Percentiles rank a stretch among this genome's conserved stretches.
phyloP scores from a whole-genome alignment of 2,888 invertebrate species.

The Drosophila mercatorum region DNA sequence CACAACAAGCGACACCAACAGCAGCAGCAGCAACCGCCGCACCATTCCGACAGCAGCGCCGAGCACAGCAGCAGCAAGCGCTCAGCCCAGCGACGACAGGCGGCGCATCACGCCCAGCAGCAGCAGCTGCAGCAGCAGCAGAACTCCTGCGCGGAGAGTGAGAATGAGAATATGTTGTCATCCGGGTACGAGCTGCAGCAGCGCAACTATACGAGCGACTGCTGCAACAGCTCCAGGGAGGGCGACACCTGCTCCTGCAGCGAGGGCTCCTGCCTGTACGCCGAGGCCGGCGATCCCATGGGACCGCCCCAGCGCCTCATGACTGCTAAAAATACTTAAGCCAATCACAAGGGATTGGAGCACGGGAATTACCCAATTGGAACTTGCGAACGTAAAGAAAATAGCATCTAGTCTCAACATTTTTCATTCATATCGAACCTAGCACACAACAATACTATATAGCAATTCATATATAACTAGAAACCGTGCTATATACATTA shows the following conservation, averaged over 20 bases:
- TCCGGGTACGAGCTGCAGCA: slow-evolving; percentile 47
- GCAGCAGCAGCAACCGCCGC: slow-evolving; percentile 53
- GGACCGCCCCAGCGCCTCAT: slow-evolving; percentile 45
- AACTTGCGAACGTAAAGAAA: slow-evolving; percentile 44
- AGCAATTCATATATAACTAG: slow-evolving; percentile 31
- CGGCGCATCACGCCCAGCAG: slow-evolving; percentile 54
- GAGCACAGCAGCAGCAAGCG: slow-evolving; percentile 77
- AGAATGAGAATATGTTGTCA: slow-evolving; percentile 78
- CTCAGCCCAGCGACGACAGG: slow-evolving; percentile 45
- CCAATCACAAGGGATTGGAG: slow-evolving; percentile 5
- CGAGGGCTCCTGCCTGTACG: slow-evolving; percentile 88
- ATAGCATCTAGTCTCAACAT: slow-evolving; percentile 72
- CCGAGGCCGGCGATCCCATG: slow-evolving; percentile 86
- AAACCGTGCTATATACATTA: slow-evolving; percentile 26
- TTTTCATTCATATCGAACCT: slow-evolving; percentile 76
- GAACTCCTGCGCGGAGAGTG: slow-evolving; percentile 65
- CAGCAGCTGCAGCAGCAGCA: slow-evolving; percentile 50
- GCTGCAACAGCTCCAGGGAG: slow-evolving; percentile 85
- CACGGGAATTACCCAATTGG: slow-evolving; percentile 3
- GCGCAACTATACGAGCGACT: slow-evolving; percentile 84
- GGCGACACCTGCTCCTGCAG: slow-evolving; percentile 88
- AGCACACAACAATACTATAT: slow-evolving; percentile 50
- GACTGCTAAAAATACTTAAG: slow-evolving; percentile 75
- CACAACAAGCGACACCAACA: slow-evolving; percentile 66
- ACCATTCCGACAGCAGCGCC: slow-evolving; percentile 81